phyloP scores from a whole-genome alignment of 1,140 invertebrate species.

The Sinonovacula constricta region DNA sequence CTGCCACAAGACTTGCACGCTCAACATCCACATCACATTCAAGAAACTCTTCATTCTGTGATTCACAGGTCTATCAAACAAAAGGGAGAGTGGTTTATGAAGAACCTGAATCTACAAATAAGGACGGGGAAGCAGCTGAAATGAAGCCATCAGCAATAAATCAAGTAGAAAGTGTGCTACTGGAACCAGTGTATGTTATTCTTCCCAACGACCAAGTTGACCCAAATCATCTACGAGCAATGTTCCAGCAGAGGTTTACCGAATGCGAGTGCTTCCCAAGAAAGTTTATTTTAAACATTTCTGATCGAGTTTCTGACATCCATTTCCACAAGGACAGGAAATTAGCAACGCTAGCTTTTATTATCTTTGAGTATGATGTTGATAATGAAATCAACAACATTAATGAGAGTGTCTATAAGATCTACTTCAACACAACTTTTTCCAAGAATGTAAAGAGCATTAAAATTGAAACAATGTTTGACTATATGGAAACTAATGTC shows the following conservation, averaged over 20 bases:
- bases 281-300: slow-evolving; percentile 45
- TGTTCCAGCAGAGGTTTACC: slow-evolving; percentile 11
- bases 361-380: slow-evolving; percentile 39
- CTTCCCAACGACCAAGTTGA: slow-evolving; percentile 13
- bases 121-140: too few relatives aligned
- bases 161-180: background rate
- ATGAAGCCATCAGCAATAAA: background rate
- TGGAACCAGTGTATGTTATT: slow-evolving; percentile 15
- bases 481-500: slow-evolving; percentile 45
- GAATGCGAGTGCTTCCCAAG: slow-evolving; percentile 41
- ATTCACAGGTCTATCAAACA: background rate
- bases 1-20: background rate
- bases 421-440: slow-evolving; percentile 25
- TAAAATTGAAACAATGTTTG: slow-evolving; percentile 47
- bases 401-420: slow-evolving; percentile 36
- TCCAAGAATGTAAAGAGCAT: slow-evolving; percentile 4
- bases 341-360: background rate
- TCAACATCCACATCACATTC: background rate
- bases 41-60: background rate
- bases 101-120: background rate
- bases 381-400: slow-evolving; percentile 44
- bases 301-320: background rate
- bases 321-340: background rate
- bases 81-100: slow-evolving; percentile 12
- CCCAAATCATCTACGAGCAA: background rate